Percentiles rank a stretch among this genome's conserved stretches.
phyloP scores from a whole-genome alignment of 1,140 invertebrate species.

The Drosophila pseudoobscura region DNA sequence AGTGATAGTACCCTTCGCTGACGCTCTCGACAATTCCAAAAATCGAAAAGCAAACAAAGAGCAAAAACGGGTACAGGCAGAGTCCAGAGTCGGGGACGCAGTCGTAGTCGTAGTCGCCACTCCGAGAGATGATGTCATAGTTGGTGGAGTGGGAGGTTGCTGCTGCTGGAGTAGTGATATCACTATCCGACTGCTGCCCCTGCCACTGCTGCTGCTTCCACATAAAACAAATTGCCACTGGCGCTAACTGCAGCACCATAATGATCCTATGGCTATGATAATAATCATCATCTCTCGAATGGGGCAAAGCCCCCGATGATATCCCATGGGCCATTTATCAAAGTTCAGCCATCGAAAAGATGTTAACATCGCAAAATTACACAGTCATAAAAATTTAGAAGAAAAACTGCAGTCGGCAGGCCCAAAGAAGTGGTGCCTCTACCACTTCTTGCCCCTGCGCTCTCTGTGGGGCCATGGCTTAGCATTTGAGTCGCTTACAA shows the following conservation, averaged over 20 bases:
- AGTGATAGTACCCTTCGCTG: no score
- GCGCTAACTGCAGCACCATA: conserved; percentile 27
- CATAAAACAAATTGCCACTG: conserved; percentile 37
- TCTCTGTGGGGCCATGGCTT: no score
- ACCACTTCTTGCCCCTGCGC: no score
- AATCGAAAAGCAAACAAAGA: no score
- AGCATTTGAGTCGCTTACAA: no score
- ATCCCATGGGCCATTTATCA: conserved; percentile 38
- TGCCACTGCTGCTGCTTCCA: conserved; percentile 4
- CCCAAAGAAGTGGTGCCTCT: background rate
- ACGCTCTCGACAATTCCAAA: no score
- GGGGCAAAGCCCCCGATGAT: background rate
- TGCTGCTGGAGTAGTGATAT: conserved; percentile 12
- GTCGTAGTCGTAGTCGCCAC: background rate
- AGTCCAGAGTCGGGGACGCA: conserved; percentile 7
- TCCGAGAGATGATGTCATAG: conserved; percentile 29
- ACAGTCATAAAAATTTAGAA: conserved; percentile 28
- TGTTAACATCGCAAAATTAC: conserved; percentile 47
- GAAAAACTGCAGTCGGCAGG: background rate
- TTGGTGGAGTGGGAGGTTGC: conserved; percentile 14
- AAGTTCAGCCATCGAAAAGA: conserved; percentile 46
- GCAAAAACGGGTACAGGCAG: no score
- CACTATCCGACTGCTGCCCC: conserved; percentile 7
- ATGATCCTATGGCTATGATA: conserved; percentile 19
- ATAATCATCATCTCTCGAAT: conserved; percentile 6